Percentiles rank a stretch among this genome's conserved stretches.
Evolutionary conservation across 23 tunicate species (phyloP).

Genomic region (Botrylloides violaceus): DNA sequence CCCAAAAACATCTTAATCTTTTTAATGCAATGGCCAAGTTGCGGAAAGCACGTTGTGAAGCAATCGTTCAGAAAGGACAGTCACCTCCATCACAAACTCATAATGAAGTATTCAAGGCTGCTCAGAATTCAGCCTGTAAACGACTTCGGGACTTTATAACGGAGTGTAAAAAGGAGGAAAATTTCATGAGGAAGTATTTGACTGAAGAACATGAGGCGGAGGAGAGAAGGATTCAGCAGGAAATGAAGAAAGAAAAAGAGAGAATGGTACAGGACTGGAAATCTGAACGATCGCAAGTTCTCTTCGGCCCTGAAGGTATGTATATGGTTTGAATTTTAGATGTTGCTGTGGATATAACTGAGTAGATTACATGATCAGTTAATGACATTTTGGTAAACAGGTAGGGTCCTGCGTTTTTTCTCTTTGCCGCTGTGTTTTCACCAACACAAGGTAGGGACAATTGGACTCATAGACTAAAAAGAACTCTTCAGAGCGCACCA

Average conservation of each 20-base stretch:
- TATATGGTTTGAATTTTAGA: background rate
- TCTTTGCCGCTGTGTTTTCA: background rate
- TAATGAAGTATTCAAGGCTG: slow-evolving; percentile 5
- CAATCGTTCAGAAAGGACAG: slow-evolving; percentile 31
- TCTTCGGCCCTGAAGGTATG: slow-evolving; percentile 54
- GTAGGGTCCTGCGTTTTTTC: no score
- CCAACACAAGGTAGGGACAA: no score
- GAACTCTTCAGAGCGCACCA: no score
- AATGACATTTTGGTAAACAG: no score
- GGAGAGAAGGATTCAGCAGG: slow-evolving; percentile 16
- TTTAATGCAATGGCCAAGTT: slow-evolving; percentile 37
- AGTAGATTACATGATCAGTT: background rate
- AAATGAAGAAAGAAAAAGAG: slow-evolving; percentile 10
- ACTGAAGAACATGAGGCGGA: slow-evolving; percentile 47
- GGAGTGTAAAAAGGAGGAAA: slow-evolving; percentile 20
- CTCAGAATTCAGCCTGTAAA: background rate
- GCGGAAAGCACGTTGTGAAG: slow-evolving; percentile 35
- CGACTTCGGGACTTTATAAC: background rate
- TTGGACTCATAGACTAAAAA: no score
- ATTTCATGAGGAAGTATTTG: slow-evolving; percentile 33
- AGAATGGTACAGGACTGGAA: slow-evolving; percentile 18
- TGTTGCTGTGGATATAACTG: background rate
- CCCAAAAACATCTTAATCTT: slow-evolving; percentile 31
- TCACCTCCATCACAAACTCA: background rate
- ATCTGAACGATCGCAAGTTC: slow-evolving; percentile 27